Conservation (phyloP, 2,888 invertebrate species). For the Euzetes globulus region DNA sequence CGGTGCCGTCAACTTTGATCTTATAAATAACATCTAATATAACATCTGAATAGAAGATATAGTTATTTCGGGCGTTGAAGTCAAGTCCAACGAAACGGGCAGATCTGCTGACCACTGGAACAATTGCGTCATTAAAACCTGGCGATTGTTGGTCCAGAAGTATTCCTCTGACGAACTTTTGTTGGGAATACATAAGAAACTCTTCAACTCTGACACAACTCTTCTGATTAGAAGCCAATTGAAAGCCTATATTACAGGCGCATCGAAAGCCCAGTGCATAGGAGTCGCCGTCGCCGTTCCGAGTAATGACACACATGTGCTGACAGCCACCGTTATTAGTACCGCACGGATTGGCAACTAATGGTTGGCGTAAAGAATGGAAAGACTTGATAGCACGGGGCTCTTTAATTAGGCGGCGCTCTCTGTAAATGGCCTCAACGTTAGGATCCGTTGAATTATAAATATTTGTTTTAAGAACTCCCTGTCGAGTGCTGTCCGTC, state of each 20-base stretch:
- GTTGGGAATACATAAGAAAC: slow-evolving; percentile 82
- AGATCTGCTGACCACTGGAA: slow-evolving; percentile 81
- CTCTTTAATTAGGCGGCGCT: slow-evolving; percentile 64
- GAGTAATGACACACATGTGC: slow-evolving; percentile 85
- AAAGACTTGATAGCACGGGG: slow-evolving; percentile 76
- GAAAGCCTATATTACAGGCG: slow-evolving; percentile 81
- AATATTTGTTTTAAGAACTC: slow-evolving; percentile 77
- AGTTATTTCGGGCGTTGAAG: slow-evolving; percentile 79
- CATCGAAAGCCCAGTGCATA: slow-evolving; percentile 75
- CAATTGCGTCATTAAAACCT: slow-evolving; percentile 79
- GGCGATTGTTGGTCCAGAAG: slow-evolving; percentile 41
- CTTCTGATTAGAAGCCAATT: slow-evolving; percentile 62
- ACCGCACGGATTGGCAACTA: slow-evolving; percentile 65
- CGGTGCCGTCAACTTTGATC: slow-evolving; percentile 51
- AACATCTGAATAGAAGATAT: slow-evolving; percentile 96
- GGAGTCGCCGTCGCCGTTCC: slow-evolving; percentile 50
- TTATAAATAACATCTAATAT: slow-evolving; percentile 84
- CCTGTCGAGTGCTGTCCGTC: slow-evolving; percentile 84
- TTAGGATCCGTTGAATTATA: slow-evolving; percentile 61
- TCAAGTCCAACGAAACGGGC: slow-evolving; percentile 92
- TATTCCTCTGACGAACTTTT: slow-evolving; percentile 86
- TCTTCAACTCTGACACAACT: slow-evolving; percentile 73
- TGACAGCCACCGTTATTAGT: slow-evolving; percentile 80
- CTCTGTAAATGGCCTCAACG: slow-evolving; percentile 68
- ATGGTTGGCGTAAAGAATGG: slow-evolving; percentile 61